Conservation (phyloP, 2,888 invertebrate species). For the Arge pagana region DNA sequence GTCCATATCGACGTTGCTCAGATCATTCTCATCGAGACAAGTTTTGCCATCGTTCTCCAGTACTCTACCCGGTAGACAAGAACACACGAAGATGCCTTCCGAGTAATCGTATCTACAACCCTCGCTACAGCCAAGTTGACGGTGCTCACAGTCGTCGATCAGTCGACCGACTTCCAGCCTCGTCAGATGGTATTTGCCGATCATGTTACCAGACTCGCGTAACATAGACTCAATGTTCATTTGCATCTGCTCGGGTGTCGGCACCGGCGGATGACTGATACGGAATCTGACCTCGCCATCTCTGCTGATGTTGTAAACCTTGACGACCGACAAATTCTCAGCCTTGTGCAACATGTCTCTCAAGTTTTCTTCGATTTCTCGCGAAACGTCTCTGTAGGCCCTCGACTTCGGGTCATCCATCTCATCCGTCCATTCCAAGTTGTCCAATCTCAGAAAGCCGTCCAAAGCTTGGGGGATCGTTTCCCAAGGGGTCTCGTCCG, state of each 20-base stretch:
- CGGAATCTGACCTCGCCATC: constrained; percentile 50
- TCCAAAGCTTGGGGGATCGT: constrained; percentile 73
- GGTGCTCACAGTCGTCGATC: constrained; percentile 69
- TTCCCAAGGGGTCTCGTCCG: constrained; percentile 47
- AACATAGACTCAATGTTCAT: constrained; percentile 44
- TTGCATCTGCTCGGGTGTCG: constrained; percentile 42
- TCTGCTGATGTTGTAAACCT: constrained; percentile 47
- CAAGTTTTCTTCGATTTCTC: constrained; percentile 65
- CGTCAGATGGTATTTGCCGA: constrained; percentile 48
- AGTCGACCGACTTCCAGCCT: constrained; percentile 50
- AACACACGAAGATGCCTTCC: constrained; percentile 68
- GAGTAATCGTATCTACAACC: constrained; percentile 70
- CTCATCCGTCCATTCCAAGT: constrained; percentile 66
- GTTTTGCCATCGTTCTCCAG: constrained; percentile 60
- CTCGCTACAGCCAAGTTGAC: constrained; percentile 69
- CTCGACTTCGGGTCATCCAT: constrained; percentile 66
- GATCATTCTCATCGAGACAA: constrained; percentile 52
- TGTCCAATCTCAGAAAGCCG: constrained; percentile 70
- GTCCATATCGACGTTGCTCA: constrained; percentile 43
- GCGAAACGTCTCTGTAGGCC: constrained; percentile 66
- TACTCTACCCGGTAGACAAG: constrained; percentile 65
- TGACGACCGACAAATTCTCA: constrained; percentile 38
- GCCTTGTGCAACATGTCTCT: constrained; percentile 55
- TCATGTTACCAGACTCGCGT: constrained; percentile 39
- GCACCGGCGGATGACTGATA: constrained; percentile 45